Conservation (phyloP, 2,797 vertebrate genomes). For the Lacerta viridis region DNA sequence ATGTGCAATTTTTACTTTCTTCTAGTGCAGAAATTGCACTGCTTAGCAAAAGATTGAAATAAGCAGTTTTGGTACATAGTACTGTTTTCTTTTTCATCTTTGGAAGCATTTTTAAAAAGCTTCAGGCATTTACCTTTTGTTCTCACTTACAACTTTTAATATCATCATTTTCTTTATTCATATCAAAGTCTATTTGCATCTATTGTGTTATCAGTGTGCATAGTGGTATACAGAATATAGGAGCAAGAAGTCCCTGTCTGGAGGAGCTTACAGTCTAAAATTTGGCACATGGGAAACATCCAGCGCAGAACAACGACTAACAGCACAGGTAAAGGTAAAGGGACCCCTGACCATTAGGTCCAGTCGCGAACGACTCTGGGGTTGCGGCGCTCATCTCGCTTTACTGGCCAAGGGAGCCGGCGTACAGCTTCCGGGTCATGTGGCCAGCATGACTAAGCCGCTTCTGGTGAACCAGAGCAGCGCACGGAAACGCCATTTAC, state of each 20-base stretch:
- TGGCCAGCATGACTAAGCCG: too few relatives aligned
- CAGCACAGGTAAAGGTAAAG: too few relatives aligned
- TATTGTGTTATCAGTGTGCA: background rate
- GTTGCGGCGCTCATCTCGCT: too few relatives aligned
- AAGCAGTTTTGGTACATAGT: background rate
- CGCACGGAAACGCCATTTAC: too few relatives aligned
- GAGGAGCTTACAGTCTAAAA: background rate
- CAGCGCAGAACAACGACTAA: background rate
- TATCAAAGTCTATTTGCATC: background rate
- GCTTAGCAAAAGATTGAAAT: accelerated
- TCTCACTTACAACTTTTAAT: background rate
- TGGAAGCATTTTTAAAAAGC: constrained; percentile 15
- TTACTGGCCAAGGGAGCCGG: too few relatives aligned
- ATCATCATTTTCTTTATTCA: background rate
- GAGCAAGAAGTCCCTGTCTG: background rate
- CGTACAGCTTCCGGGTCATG: too few relatives aligned
- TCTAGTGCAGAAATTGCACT: constrained; percentile 27
- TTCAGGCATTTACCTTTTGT: constrained; percentile 24
- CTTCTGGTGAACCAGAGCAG: too few relatives aligned
- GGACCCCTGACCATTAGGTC: too few relatives aligned
- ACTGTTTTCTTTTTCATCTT: background rate
- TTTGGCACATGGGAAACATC: background rate
- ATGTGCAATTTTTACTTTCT: background rate
- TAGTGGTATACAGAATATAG: background rate
- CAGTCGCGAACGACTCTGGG: too few relatives aligned